Evolutionary conservation across 2,888 invertebrate species (phyloP), one percentile per base, ranked within the genome.

Genomic region (Agrotis segetum): DNA sequence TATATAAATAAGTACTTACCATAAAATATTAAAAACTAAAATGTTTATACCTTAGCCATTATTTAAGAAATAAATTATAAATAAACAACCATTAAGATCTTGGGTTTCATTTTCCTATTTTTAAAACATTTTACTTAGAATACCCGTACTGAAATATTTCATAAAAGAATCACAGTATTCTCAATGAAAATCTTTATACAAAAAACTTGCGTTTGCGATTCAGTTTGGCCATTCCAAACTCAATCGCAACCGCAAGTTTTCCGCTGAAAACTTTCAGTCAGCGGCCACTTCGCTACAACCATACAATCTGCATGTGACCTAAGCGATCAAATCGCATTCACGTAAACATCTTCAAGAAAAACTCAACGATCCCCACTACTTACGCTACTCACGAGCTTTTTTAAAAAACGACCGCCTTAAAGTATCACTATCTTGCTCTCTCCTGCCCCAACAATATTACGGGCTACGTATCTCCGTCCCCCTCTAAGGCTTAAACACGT

Each of bases 271-370:
- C 21, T 21, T 19, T 59, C 70, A 60, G 49, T 59, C 64, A 82
- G 61, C 50, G 70, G 81, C 93, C 96, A 95, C 90, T 93, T 84
- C 88, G 64, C 59, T 17, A 6, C 73, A 83, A 46, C 75, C 58
- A 65, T 68, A 92, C 88, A 88, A 88, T 89, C 83, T 87, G 87
- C 90, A 89, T 89, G 89, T 88, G 88, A 91, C 87, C 90, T 84
- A 89, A 91, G 90, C 94, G 95, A 95, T 95, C 94, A 94, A 95
- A 95, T 95, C 93, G 93, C 92, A 92, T 94, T 91, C 94, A 94
- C 94, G 94, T 95, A 95, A 96, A 96, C 95, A 95, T 95, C 96
- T 96, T 96, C 91, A 95, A 95, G 96, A 95, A 96, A 95, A 96
- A 95, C 94, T 94, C 93, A 93, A 92, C 93, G 94, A 95, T 95